phyloP scores from a whole-genome alignment of 2,888 invertebrate species.

The Tipula vernalis region DNA sequence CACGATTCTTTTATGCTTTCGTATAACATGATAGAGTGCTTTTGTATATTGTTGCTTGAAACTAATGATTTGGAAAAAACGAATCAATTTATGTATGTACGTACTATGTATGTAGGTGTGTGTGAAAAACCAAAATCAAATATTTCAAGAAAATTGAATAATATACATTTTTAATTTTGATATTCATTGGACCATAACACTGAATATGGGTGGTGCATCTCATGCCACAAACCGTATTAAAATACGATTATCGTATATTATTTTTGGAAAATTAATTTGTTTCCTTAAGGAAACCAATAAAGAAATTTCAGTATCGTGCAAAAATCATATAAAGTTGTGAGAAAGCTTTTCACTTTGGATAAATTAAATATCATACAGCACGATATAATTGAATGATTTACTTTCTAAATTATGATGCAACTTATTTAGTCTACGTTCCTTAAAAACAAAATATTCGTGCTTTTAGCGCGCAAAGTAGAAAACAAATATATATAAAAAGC shows the following conservation, averaged over 20 bases:
- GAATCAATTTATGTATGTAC: not conserved
- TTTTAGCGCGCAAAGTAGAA: not conserved
- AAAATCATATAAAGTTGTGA: not conserved
- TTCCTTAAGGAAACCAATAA: not conserved
- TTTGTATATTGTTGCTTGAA: not conserved
- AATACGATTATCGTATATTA: not conserved
- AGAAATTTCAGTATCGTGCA: not conserved
- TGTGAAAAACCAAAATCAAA: not conserved
- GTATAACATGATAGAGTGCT: not conserved
- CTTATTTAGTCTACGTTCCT: not conserved
- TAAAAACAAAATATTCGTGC: not conserved
- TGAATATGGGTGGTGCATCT: not conserved
- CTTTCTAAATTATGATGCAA: not conserved
- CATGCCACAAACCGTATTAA: not conserved
- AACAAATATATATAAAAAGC: not conserved
- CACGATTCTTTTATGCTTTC: not conserved
- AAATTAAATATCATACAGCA: not conserved
- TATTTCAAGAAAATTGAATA: not conserved
- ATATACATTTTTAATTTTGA: not conserved
- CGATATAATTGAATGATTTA: not conserved
- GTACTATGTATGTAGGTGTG: not conserved
- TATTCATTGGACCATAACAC: not conserved
- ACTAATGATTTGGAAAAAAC: not conserved
- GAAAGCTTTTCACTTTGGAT: not conserved
- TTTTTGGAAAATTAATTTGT: not conserved